phyloP scores from a whole-genome alignment of 1,140 invertebrate genomes.

The Penaeus vannamei region DNA sequence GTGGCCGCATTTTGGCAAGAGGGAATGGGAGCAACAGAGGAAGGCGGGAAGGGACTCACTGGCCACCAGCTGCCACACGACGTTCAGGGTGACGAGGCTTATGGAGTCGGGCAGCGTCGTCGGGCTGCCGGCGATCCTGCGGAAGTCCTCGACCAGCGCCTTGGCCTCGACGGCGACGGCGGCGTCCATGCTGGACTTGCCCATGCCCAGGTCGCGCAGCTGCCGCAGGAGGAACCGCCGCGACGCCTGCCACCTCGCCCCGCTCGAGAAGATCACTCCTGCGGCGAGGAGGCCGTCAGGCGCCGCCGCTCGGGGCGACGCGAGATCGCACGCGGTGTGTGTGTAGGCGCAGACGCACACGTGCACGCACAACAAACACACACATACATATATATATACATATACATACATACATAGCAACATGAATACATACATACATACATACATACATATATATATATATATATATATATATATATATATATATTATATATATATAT shows the following conservation, averaged over 20 bases:
- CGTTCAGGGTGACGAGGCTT: slow-evolving; percentile 58
- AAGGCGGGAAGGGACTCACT: background rate
- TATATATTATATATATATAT: no score
- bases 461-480: no score
- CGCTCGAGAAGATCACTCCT: slow-evolving; percentile 56
- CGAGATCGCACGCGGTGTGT: background rate
- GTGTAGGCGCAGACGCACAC: no score
- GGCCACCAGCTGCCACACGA: slow-evolving; percentile 66
- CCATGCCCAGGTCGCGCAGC: slow-evolving; percentile 71
- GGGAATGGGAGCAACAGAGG: background rate
- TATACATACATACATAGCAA: no score
- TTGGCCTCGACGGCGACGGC: slow-evolving; percentile 67
- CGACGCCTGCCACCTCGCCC: slow-evolving; percentile 70
- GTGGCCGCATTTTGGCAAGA: background rate
- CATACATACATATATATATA: no score
- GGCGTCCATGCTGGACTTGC: slow-evolving; percentile 71
- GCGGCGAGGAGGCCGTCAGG: background rate
- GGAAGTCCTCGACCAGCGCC: slow-evolving; percentile 46
- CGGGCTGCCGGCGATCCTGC: slow-evolving; percentile 3
- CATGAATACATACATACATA: no score
- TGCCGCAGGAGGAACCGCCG: slow-evolving; percentile 70
- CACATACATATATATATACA: no score
- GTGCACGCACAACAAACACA: no score
- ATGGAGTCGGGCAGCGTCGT: slow-evolving; percentile 32
- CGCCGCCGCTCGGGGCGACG: background rate